A percentile compares a stretch with the other conserved stretches of the same genome.
These are phyloP conservation scores for Pomacea canaliculata DNA, from an alignment of 2,888 invertebrate genomes.

Conservation along the genomic window DNA sequence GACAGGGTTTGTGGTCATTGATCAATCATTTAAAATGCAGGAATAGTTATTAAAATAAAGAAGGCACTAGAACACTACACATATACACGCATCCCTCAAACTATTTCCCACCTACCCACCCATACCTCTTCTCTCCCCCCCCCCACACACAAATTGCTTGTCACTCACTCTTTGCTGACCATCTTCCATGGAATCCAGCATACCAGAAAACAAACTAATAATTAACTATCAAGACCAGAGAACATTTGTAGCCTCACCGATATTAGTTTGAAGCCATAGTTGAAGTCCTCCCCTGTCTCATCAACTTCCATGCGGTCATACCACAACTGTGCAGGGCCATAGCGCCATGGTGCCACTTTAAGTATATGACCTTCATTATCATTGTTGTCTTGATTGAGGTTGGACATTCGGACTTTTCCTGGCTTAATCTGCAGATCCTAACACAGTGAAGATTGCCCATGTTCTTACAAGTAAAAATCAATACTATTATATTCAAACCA, in stretches of 20 bases:
- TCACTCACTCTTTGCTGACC: too few relatives aligned
- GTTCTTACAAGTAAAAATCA: too few relatives aligned
- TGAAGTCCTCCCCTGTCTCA: slow-evolving; percentile 93
- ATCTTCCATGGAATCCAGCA: too few relatives aligned
- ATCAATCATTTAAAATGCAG: too few relatives aligned
- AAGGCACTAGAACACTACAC: too few relatives aligned
- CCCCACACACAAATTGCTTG: too few relatives aligned
- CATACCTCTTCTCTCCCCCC: too few relatives aligned
- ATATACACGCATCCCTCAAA: background rate
- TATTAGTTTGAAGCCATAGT: slow-evolving; percentile 91
- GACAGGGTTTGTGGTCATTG: too few relatives aligned
- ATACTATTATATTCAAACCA: too few relatives aligned
- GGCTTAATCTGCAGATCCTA: slow-evolving; percentile 74
- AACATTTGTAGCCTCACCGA: slow-evolving; percentile 49
- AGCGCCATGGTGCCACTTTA: slow-evolving; percentile 81
- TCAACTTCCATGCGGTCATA: slow-evolving; percentile 95
- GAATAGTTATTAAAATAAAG: too few relatives aligned
- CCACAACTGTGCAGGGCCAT: slow-evolving; percentile 98
- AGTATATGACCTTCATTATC: slow-evolving; percentile 47
- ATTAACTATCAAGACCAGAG: too few relatives aligned
- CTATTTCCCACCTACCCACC: background rate
- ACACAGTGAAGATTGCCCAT: background rate
- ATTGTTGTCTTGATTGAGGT: slow-evolving; percentile 70
- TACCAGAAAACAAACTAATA: too few relatives aligned
- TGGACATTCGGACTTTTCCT: slow-evolving; percentile 70